Evolutionary conservation across 2,888 invertebrate species (phyloP).

Genomic region (Ophion costatus): DNA sequence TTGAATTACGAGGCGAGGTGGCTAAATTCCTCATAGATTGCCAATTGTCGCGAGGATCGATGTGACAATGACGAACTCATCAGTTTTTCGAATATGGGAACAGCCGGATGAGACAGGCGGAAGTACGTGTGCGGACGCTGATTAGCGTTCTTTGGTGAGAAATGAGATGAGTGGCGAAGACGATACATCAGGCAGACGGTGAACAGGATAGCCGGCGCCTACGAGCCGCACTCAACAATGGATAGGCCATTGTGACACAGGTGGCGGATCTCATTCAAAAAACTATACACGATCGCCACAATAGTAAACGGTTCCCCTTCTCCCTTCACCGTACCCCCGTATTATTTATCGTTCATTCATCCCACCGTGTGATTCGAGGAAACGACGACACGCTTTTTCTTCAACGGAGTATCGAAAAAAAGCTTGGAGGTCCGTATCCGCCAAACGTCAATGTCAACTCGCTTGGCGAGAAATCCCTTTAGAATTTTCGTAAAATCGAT

Average conservation of each 20-base stretch:
- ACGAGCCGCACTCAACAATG: slow-evolving; percentile 27
- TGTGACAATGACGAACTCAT: slow-evolving; percentile 19
- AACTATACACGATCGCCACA: slow-evolving; percentile 53
- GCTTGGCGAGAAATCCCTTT: too few relatives aligned
- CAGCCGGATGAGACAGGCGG: slow-evolving; percentile 48
- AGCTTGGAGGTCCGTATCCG: not conserved
- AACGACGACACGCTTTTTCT: slow-evolving; percentile 35
- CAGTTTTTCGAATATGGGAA: slow-evolving; percentile 21
- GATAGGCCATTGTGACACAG: slow-evolving; percentile 54
- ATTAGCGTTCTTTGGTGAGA: slow-evolving; percentile 6
- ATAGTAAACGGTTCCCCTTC: slow-evolving; percentile 40
- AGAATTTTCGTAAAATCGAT: too few relatives aligned
- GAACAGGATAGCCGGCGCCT: slow-evolving; percentile 58
- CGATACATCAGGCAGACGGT: slow-evolving; percentile 42
- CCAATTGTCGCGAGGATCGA: slow-evolving; percentile 30
- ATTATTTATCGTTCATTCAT: slow-evolving; percentile 39
- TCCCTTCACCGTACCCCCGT: not conserved
- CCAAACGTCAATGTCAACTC: not conserved
- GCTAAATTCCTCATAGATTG: not conserved
- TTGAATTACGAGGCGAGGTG: not conserved
- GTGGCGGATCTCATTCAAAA: slow-evolving; percentile 51
- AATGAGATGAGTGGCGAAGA: slow-evolving; percentile 45
- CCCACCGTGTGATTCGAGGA: slow-evolving; percentile 1
- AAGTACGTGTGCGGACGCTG: slow-evolving; percentile 37
- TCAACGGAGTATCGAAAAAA: not conserved